A percentile compares a stretch with the other conserved stretches of the same genome.
phyloP scores from a whole-genome alignment of 1,140 invertebrate species.

The Luehdorfia chinensis region DNA sequence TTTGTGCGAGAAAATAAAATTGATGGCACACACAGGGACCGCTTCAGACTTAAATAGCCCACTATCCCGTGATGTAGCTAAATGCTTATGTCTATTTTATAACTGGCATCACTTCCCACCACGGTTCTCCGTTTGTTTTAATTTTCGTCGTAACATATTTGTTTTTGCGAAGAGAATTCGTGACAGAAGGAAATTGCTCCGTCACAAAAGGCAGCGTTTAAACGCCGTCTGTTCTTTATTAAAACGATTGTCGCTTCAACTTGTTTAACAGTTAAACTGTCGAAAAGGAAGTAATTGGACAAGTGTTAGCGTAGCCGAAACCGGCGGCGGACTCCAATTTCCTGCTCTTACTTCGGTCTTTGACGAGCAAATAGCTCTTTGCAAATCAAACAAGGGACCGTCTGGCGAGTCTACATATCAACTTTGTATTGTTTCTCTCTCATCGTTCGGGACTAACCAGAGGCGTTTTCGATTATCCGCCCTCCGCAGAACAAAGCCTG shows the following conservation, averaged over 20 bases:
- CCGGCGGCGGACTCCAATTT: constrained; percentile 59
- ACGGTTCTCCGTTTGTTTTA: constrained; percentile 36
- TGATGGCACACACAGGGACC: constrained; percentile 66
- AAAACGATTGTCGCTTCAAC: constrained; percentile 49
- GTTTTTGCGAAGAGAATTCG: constrained; percentile 49
- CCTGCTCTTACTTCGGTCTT: constrained; percentile 61
- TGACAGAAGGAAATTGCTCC: constrained; percentile 52
- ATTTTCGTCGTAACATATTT: constrained; percentile 58
- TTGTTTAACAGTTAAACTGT: constrained; percentile 50
- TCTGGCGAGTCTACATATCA: constrained; percentile 71
- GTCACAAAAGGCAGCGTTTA: constrained; percentile 39
- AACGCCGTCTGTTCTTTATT: constrained; percentile 39
- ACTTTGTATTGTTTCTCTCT: constrained; percentile 71
- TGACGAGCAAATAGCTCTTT: constrained; percentile 71
- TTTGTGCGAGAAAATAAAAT: constrained; percentile 77
- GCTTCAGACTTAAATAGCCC: constrained; percentile 72
- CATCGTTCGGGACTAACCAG: constrained; percentile 62
- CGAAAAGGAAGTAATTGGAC: constrained; percentile 65
- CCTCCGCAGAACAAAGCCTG: constrained; percentile 67
- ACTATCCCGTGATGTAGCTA: constrained; percentile 61
- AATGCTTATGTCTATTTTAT: constrained; percentile 74
- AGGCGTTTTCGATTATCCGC: constrained; percentile 74
- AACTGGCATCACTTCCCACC: constrained; percentile 51
- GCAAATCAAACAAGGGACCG: constrained; percentile 74
- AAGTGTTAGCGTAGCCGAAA: constrained; percentile 59